A percentile compares a stretch with the other conserved stretches of the same genome.
Conservation (phyloP, 2,113 vertebrate genomes). For the Zosterops pallidus region DNA sequence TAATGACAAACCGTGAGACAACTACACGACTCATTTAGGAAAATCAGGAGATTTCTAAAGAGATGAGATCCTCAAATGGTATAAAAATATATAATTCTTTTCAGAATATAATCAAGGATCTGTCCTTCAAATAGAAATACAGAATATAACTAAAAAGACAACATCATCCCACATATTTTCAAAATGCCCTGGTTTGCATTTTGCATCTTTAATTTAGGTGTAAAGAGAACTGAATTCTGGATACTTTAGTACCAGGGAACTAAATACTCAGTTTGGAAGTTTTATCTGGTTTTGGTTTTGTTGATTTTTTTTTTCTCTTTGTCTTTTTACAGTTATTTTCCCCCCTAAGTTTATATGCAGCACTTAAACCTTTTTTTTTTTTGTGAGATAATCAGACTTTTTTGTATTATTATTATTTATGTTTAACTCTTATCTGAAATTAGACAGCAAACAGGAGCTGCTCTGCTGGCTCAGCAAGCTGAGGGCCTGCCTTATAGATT, state of each 20-base stretch:
- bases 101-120: background rate
- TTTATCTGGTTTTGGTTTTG: background rate
- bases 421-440: constrained; percentile 54
- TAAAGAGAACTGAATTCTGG: background rate
- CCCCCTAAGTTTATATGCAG: background rate
- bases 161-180: background rate
- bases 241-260: background rate
- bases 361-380: background rate
- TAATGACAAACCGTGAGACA: background rate
- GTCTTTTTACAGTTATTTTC: background rate
- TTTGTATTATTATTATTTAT: constrained; percentile 17
- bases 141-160: background rate
- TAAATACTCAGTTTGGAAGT: background rate
- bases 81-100: background rate
- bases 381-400: background rate
- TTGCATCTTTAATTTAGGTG: background rate
- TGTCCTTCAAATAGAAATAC: background rate
- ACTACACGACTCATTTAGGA: background rate
- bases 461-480: constrained; percentile 43
- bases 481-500: background rate
- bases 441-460: background rate
- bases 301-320: no score
- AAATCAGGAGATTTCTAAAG: background rate
- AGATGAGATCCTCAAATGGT: background rate
- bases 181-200: background rate